A percentile compares a stretch with the other conserved stretches of the same genome.
Conservation (phyloP, 2,797 vertebrate genomes). For the Sitta carolinensis region DNA sequence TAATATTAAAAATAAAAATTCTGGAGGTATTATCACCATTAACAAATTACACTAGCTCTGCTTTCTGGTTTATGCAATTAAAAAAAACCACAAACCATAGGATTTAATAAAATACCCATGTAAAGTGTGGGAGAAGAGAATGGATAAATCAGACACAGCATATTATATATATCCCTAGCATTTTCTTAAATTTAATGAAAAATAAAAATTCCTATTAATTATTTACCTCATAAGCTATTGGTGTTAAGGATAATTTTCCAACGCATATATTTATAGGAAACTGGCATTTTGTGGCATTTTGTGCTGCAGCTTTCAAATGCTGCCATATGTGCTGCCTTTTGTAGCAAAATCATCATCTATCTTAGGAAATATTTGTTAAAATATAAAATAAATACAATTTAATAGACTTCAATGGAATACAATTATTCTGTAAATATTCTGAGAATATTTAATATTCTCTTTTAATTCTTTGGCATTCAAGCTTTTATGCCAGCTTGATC, state of each 20-base stretch:
- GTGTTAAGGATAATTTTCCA: constrained; percentile 5
- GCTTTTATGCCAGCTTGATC: background rate
- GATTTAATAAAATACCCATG: background rate
- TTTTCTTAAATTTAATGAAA: background rate
- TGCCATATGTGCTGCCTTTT: constrained; percentile 37
- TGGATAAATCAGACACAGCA: background rate
- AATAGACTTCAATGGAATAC: background rate
- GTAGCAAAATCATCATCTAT: constrained; percentile 25
- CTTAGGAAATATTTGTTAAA: constrained; percentile 28
- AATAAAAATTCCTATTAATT: constrained; percentile 16
- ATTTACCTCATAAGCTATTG: background rate
- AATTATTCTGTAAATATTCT: no score
- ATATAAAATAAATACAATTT: background rate
- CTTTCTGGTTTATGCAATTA: background rate
- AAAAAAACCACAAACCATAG: background rate
- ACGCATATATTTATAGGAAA: background rate
- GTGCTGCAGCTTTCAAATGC: constrained; percentile 6
- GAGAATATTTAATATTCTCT: background rate
- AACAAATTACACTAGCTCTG: background rate
- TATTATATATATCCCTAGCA: background rate
- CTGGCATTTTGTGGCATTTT: background rate
- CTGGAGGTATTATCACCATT: background rate
- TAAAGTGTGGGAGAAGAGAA: background rate
- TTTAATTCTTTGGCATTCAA: background rate
- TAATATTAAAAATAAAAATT: background rate